These are phyloP conservation scores for Latrodectus hesperus DNA, from an alignment of 2,888 invertebrate species.

Conservation along the genomic window DNA sequence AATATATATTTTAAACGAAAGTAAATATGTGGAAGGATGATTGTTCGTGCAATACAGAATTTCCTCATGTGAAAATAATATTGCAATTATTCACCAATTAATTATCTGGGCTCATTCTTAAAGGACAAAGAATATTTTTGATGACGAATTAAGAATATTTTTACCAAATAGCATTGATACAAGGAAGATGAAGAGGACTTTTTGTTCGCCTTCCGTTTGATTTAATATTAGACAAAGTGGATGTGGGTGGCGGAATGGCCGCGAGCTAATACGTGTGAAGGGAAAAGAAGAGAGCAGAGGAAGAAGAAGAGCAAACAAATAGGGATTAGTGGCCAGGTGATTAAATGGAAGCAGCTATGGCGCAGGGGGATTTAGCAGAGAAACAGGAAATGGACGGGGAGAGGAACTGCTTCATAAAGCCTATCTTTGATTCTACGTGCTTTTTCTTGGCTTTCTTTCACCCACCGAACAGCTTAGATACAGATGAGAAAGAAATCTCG, in stretches of 20 bases:
- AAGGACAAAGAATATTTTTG: no score
- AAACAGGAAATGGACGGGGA: conserved; percentile 59
- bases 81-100: no score
- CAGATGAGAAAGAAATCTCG: not conserved
- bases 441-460: conserved; percentile 19
- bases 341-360: conserved; percentile 48
- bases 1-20: no score
- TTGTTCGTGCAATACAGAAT: no score
- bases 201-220: conserved; percentile 2
- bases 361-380: conserved; percentile 36
- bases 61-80: no score
- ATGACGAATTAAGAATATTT: no score
- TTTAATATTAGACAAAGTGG: not conserved
- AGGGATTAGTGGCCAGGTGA: conserved; percentile 65
- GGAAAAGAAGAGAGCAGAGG: conserved; percentile 14
- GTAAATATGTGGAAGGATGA: no score
- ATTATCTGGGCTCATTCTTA: no score
- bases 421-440: conserved; percentile 53
- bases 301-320: conserved; percentile 59
- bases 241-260: conserved; percentile 25
- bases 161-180: no score
- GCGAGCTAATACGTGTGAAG: conserved; percentile 56
- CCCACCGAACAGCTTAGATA: conserved; percentile 32
- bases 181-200: not conserved
- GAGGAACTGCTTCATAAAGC: conserved; percentile 56